Conservation (phyloP, 2,888 invertebrate genomes). For the Camptogramma bilineatum region DNA sequence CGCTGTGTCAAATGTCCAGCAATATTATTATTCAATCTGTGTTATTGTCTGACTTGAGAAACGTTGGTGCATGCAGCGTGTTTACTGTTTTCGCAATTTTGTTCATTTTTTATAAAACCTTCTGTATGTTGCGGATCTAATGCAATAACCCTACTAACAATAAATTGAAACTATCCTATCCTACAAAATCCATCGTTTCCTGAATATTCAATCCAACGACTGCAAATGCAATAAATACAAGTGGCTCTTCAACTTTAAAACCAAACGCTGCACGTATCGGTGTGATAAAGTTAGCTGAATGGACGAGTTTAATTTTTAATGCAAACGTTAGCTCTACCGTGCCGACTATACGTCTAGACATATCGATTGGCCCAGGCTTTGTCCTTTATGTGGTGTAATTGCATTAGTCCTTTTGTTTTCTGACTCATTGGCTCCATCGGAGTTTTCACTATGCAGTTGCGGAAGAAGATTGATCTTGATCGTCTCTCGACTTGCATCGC, state of each 20-base stretch:
- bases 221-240: conserved; percentile 23
- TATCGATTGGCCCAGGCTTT: conserved; percentile 73
- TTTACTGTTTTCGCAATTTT: too few species aligned
- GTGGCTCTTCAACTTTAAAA: conserved; percentile 20
- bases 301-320: conserved; percentile 50
- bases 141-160: background rate
- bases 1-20: too few species aligned
- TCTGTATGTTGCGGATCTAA: too few species aligned
- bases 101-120: too few species aligned
- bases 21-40: too few species aligned
- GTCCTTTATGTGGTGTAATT: conserved; percentile 61
- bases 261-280: conserved; percentile 13
- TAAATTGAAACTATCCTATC: conserved; percentile 5
- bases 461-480: background rate
- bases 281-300: conserved; percentile 27
- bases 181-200: background rate
- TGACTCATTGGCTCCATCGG: conserved; percentile 47
- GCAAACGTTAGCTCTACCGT: conserved; percentile 42
- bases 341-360: conserved; percentile 73
- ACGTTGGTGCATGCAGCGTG: too few species aligned
- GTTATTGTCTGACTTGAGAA: too few species aligned
- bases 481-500: background rate
- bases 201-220: conserved; percentile 21
- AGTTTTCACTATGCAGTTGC: conserved; percentile 5
- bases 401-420: conserved; percentile 59